A percentile compares a stretch with the other conserved stretches of the same genome.
phyloP scores from a whole-genome alignment of 2,797 vertebrate species.

The Malurus splendens region DNA sequence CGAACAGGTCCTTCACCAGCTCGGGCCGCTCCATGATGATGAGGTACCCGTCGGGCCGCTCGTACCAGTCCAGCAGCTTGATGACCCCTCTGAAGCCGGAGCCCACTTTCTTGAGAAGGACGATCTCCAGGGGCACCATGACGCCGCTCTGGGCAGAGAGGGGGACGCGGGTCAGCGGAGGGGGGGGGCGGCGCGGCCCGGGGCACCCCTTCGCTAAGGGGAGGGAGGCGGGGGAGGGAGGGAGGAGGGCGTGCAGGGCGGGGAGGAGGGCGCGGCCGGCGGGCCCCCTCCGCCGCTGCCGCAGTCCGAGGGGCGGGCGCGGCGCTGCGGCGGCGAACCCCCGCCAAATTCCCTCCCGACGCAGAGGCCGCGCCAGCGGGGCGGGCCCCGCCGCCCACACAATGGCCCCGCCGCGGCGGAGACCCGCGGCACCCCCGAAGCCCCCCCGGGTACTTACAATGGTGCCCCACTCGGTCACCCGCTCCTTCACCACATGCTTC shows the following conservation, averaged over 20 bases:
- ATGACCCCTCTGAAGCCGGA: slow-evolving; percentile 90
- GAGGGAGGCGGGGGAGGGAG: neutral
- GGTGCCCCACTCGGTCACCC: slow-evolving; percentile 91
- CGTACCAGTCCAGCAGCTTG: slow-evolving; percentile 93
- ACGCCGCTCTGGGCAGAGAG: slow-evolving; percentile 75
- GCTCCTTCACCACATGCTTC: slow-evolving; percentile 90
- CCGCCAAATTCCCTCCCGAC: slow-evolving; percentile 15
- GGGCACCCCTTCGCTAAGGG: neutral
- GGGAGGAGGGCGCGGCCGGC: neutral
- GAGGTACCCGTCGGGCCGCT: slow-evolving; percentile 90
- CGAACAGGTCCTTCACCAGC: slow-evolving; percentile 92
- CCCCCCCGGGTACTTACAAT: slow-evolving; percentile 76
- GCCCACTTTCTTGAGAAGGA: slow-evolving; percentile 93
- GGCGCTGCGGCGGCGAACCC: slow-evolving; percentile 6
- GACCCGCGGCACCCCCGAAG: neutral
- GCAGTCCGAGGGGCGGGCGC: slow-evolving; percentile 52
- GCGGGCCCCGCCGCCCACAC: slow-evolving; percentile 20
- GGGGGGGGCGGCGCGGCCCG: neutral
- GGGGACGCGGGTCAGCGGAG: neutral
- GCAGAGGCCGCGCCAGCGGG: slow-evolving; percentile 32
- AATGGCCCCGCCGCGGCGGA: neutral
- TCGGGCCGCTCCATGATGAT: slow-evolving; percentile 94
- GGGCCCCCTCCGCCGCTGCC: slow-evolving; percentile 15
- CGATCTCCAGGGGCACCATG: slow-evolving; percentile 90
- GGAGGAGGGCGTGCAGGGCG: neutral